Percentiles rank a stretch among this genome's conserved stretches.
Conservation (phyloP, 2,888 invertebrate genomes). For the Hypomecis atomaria region DNA sequence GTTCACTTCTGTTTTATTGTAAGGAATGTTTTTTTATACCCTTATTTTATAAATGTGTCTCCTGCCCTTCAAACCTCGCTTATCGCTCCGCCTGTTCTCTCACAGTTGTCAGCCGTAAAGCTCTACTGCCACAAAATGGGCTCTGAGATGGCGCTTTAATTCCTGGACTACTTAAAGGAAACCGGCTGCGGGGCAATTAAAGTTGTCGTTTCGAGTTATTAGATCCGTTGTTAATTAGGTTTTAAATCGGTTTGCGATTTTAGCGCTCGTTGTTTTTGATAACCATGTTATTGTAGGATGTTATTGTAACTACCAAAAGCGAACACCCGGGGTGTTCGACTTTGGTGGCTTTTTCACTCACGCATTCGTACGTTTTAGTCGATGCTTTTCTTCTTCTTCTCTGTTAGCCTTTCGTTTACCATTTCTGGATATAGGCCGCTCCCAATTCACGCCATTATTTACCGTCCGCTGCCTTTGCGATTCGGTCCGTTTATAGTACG, state of each 20-base stretch:
- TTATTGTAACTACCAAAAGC: too few relatives aligned
- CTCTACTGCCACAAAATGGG: conserved; percentile 17
- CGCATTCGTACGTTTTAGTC: too few relatives aligned
- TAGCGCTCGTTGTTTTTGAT: not conserved
- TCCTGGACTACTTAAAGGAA: conserved; percentile 11
- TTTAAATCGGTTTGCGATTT: conserved; percentile 8
- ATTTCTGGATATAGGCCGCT: too few relatives aligned
- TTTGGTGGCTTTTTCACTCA: too few relatives aligned
- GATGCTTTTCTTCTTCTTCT: too few relatives aligned
- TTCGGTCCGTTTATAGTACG: too few relatives aligned
- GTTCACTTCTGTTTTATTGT: too few relatives aligned
- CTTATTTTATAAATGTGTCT: too few relatives aligned
- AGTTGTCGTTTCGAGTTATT: conserved; percentile 16
- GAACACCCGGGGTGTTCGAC: not conserved
- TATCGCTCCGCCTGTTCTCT: conserved; percentile 6
- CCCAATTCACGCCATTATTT: too few relatives aligned
- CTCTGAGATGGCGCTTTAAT: conserved; percentile 21
- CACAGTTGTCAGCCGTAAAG: not conserved
- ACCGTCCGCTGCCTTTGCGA: too few relatives aligned
- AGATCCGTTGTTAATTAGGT: conserved; percentile 15
- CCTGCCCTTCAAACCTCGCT: not conserved
- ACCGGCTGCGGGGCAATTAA: conserved; percentile 12
- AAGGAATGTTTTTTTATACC: too few relatives aligned
- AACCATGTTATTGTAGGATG: not conserved
- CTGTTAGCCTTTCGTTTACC: too few relatives aligned